Conservation (phyloP, 2,888 invertebrate genomes). For the Xanthia togata region DNA sequence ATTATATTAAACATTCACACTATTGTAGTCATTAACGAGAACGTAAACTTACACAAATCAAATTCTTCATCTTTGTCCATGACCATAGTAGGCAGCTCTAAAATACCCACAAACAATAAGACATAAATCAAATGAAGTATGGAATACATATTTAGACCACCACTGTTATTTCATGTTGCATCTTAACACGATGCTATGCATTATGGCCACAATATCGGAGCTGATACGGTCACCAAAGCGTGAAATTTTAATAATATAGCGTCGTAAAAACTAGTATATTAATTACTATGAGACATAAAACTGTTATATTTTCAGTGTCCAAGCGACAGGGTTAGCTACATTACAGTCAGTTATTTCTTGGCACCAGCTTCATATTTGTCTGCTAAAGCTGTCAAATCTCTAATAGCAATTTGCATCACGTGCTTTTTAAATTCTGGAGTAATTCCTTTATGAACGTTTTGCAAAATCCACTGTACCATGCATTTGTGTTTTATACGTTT, state of each 20-base stretch:
- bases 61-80: fast-evolving
- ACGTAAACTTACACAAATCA: constrained; percentile 27
- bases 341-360: constrained; percentile 19
- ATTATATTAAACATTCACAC: not conserved
- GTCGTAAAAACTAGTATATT: constrained; percentile 41
- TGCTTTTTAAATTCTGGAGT: constrained; percentile 97
- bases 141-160: constrained; percentile 22
- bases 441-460: constrained; percentile 93
- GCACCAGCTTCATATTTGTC: constrained; percentile 60
- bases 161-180: not conserved
- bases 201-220: constrained; percentile 3
- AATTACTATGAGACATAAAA: constrained; percentile 26
- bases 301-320: constrained; percentile 1
- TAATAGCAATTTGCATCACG: constrained; percentile 95
- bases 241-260: constrained; percentile 38
- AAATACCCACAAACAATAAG: constrained; percentile 7
- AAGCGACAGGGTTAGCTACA: not conserved
- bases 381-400: constrained; percentile 94
- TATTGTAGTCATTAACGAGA: not conserved
- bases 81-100: constrained; percentile 3
- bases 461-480: constrained; percentile 97
- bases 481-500: constrained; percentile 96
- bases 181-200: not conserved
- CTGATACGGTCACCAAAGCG: constrained; percentile 28
- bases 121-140: constrained; percentile 13